Percentiles rank a stretch among this genome's conserved stretches.
These are phyloP conservation scores for Epizoanthus scotinus DNA, from an alignment of 92 coral and sea anemone species.

Conservation along the genomic window DNA sequence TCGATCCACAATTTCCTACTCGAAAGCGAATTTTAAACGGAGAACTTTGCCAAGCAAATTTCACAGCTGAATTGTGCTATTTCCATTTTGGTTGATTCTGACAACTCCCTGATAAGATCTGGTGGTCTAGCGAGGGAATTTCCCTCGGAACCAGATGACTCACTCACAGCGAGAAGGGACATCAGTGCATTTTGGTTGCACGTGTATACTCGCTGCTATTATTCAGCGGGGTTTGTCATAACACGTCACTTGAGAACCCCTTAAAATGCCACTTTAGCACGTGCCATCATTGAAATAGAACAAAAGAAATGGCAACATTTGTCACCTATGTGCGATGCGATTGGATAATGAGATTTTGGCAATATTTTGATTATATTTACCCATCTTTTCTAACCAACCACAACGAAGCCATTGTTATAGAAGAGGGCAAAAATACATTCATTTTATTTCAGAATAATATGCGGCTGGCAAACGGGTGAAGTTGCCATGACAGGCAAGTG, in stretches of 20 bases:
- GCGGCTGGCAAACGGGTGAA: not conserved
- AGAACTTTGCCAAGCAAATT: constrained; percentile 13
- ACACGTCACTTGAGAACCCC: constrained; percentile 19
- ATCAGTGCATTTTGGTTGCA: constrained; percentile 21
- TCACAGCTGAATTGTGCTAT: constrained; percentile 8
- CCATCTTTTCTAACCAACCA: constrained; percentile 32
- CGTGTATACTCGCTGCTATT: constrained; percentile 33
- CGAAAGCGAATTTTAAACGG: constrained; percentile 7
- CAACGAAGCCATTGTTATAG: constrained; percentile 8
- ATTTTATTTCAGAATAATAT: constrained; percentile 32
- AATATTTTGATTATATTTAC: constrained; percentile 27
- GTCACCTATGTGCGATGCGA: constrained; percentile 26
- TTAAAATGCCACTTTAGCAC: constrained; percentile 17
- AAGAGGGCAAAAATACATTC: constrained; percentile 16
- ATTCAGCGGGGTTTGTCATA: constrained; percentile 42
- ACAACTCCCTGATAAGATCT: constrained; percentile 42
- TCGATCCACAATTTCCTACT: not conserved
- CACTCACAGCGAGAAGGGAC: not conserved
- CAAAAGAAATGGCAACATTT: constrained; percentile 21
- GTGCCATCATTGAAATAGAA: constrained; percentile 12
- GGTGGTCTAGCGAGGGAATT: constrained; percentile 35
- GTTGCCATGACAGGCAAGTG: constrained; percentile 25
- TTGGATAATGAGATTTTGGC: constrained; percentile 26
- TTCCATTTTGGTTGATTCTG: constrained; percentile 21
- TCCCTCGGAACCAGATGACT: constrained; percentile 34